Conservation (phyloP, 1,140 invertebrate species). For the Bombyx mandarina region DNA sequence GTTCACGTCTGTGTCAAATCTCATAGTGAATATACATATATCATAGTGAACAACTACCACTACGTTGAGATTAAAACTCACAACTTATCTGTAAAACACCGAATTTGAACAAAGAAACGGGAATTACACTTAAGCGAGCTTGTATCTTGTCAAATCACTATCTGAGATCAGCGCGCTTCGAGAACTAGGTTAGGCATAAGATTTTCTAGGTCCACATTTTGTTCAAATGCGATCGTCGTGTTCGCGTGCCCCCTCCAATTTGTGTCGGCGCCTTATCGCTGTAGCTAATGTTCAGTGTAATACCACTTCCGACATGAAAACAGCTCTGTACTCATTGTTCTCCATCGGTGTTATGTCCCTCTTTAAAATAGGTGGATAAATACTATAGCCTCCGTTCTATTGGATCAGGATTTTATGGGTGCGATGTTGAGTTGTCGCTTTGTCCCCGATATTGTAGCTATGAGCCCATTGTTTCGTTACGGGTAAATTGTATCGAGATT, state of each 20-base stretch:
- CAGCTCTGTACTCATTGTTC: constrained; percentile 43
- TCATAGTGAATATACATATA: too few species aligned
- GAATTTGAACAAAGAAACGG: too few species aligned
- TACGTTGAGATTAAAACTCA: too few species aligned
- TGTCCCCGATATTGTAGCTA: too few species aligned
- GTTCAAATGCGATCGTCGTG: constrained; percentile 21
- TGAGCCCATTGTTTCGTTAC: too few species aligned
- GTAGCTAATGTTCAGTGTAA: constrained; percentile 59
- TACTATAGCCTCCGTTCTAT: constrained; percentile 18
- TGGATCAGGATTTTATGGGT: constrained; percentile 9
- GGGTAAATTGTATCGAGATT: too few species aligned
- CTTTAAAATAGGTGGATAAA: constrained; percentile 27
- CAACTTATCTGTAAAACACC: too few species aligned
- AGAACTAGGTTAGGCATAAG: constrained; percentile 5
- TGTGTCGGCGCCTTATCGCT: constrained; percentile 53
- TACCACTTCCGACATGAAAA: constrained; percentile 60
- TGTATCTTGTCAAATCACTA: too few species aligned
- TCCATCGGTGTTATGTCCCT: constrained; percentile 16
- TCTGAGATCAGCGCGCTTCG: not conserved
- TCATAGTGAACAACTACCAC: too few species aligned
- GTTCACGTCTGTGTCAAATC: too few species aligned
- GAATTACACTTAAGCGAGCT: too few species aligned
- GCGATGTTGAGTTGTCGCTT: constrained; percentile 5
- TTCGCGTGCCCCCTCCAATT: constrained; percentile 52
- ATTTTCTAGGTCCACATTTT: constrained; percentile 16